Evolutionary conservation across 2,797 vertebrate genomes (phyloP), one percentile per base, ranked within the genome.

Genomic region (Nyctalus aviator): DNA sequence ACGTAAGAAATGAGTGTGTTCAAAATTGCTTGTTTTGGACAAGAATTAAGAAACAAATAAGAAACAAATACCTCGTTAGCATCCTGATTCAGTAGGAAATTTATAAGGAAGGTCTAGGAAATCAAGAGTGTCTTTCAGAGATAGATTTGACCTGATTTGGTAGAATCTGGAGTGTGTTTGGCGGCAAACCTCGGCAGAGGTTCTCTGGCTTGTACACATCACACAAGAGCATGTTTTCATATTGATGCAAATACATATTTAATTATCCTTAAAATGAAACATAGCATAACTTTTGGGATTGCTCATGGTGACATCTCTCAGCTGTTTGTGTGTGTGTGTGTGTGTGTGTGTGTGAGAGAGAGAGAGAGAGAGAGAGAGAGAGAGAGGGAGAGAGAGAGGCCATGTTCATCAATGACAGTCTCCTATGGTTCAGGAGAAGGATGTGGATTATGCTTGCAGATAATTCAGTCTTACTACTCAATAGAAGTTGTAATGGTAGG

Each of bases 261-360:
- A 95, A 90, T 94, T 96, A 55, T 81, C 41, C 92, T 95, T 95
- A 94, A 90, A 90, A 86, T 97, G 69, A 93, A 94, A 78, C 79
- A 50, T 88, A 68, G 41, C 50, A 83, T 71, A 88, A 27, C 25
- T 48, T 68, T 86, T 87, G 86, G 84, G 78, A 87, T 89, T 87
- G 44, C 87, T 95, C 68, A 64, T 82, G 30, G 88, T 78, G 59
- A 79, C 83, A 94, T 85, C 25, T 73, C 68, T 96, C 21, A 32
- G 17, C 79, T 77, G 68, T 55, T 25, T 71, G 2, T 68, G 35
- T 82, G 41, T 78, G 35, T 64, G n/a, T 9, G 9, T 81, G 4
- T 35, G 6, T 66, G 20, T 77, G 50, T 87, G 76, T 71, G 21
- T 81, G 59, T 71, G 59, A 35, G 30, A 14, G 48, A 9, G 41